Percentiles rank a stretch among this genome's conserved stretches.
phyloP scores from a whole-genome alignment of 2,797 vertebrate genomes.

The Dipus sagitta region DNA sequence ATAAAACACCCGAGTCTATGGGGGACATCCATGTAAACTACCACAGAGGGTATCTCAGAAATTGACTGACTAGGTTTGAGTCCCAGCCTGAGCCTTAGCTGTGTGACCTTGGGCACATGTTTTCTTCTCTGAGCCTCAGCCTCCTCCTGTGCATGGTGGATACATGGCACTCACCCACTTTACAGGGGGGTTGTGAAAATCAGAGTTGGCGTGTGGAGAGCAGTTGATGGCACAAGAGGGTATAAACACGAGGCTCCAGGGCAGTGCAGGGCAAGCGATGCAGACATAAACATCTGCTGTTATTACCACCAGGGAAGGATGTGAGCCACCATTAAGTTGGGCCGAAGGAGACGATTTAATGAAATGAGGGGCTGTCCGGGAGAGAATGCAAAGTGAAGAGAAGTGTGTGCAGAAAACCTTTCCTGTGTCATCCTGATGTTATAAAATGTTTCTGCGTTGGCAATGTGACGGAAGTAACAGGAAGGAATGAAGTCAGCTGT shows the following conservation, averaged over 20 bases:
- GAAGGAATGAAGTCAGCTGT: neutral
- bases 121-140: neutral
- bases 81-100: neutral
- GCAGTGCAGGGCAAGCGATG: neutral
- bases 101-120: neutral
- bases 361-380: neutral
- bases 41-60: neutral
- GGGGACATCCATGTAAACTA: too few relatives aligned
- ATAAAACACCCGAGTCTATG: too few relatives aligned
- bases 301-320: neutral
- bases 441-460: neutral
- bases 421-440: fast-evolving
- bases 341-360: neutral
- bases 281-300: fast-evolving
- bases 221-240: neutral
- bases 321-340: neutral
- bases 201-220: neutral
- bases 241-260: neutral
- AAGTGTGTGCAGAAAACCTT: neutral
- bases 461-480: neutral
- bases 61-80: neutral
- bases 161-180: neutral
- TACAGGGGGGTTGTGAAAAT: neutral
- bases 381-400: too few relatives aligned
- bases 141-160: neutral